Percentiles rank a stretch among this genome's conserved stretches.
Evolutionary conservation across 92 coral and sea anemone genomes (phyloP).

Genomic region (Parazoanthus swiftii): DNA sequence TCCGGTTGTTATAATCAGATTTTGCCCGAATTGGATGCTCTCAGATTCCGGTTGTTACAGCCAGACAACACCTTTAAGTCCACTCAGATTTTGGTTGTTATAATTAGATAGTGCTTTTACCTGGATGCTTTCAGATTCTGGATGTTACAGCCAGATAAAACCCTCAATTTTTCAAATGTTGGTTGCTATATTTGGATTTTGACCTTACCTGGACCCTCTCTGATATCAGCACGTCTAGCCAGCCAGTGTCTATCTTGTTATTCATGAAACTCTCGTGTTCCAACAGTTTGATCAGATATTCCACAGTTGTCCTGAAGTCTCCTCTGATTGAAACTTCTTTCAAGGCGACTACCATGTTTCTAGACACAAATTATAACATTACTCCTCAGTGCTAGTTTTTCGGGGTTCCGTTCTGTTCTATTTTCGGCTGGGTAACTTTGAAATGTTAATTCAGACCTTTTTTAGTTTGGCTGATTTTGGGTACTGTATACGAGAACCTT

Average conservation of each 20-base stretch:
- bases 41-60: too few relatives aligned
- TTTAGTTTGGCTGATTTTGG: background rate
- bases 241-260: conserved; percentile 91
- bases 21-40: too few relatives aligned
- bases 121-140: too few relatives aligned
- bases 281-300: conserved; percentile 84
- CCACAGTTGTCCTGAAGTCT: conserved; percentile 98
- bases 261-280: conserved; percentile 84
- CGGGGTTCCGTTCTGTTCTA: background rate
- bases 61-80: too few relatives aligned
- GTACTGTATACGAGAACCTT: background rate
- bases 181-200: background rate
- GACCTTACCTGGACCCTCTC: conserved; percentile 76
- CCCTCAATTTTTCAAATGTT: too few relatives aligned
- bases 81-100: too few relatives aligned
- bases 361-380: background rate
- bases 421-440: too few relatives aligned
- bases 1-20: too few relatives aligned
- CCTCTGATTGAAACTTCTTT: conserved; percentile 99
- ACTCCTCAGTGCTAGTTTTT: background rate
- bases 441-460: background rate
- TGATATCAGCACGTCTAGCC: conserved; percentile 93
- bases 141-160: too few relatives aligned
- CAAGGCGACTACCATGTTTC: conserved; percentile 91
- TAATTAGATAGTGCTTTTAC: too few relatives aligned